phyloP scores from a whole-genome alignment of 2,797 vertebrate genomes.

The Rhinella marina region DNA sequence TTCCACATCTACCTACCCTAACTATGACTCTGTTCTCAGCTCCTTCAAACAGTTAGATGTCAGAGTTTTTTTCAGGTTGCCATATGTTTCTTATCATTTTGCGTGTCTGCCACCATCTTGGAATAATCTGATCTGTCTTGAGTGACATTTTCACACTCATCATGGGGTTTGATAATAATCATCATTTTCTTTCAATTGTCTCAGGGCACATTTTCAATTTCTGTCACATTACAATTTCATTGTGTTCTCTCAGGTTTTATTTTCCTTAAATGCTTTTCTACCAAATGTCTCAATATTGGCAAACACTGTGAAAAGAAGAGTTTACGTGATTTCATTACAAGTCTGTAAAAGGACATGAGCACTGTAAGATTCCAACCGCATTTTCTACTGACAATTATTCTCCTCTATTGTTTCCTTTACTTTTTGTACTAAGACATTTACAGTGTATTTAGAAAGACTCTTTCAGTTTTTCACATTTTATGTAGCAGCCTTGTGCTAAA shows the following conservation, averaged over 20 bases:
- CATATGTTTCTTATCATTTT: not conserved
- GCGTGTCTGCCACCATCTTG: not conserved
- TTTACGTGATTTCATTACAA: not conserved
- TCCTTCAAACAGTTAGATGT: no score
- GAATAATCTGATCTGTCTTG: not conserved
- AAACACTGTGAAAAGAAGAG: not conserved
- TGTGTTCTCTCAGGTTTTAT: constrained; percentile 1
- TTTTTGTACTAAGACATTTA: not conserved
- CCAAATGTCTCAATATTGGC: not conserved
- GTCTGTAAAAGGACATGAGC: not conserved
- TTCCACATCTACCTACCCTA: no score
- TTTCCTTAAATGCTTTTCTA: not conserved
- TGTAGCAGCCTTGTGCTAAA: no score
- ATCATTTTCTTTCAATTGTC: constrained; percentile 1
- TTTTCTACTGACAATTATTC: not conserved
- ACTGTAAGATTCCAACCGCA: not conserved
- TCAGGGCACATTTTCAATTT: not conserved
- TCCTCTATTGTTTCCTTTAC: not conserved
- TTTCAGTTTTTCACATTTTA: no score
- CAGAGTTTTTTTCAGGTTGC: no score
- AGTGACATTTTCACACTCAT: not conserved
- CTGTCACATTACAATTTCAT: not conserved
- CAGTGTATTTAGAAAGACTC: not conserved
- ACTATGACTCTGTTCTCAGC: no score
- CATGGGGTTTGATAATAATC: not conserved